Conservation (phyloP, 2,797 vertebrate species). For the Manis crassicaudata region DNA sequence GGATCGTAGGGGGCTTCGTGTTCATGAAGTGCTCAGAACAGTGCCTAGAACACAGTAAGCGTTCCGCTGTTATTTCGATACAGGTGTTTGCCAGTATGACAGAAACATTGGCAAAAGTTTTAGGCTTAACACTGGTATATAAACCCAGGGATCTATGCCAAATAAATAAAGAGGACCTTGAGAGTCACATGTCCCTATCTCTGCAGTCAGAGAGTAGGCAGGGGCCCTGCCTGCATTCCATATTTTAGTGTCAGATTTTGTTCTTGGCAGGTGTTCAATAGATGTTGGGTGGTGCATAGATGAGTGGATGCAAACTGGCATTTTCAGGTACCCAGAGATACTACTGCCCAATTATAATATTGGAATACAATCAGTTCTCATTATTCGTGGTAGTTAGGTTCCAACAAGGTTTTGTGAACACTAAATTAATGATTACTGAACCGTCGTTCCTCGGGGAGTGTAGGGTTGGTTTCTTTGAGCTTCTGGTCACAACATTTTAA, state of each 20-base stretch:
- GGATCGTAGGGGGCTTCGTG: background rate
- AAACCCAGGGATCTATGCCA: background rate
- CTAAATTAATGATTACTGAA: background rate
- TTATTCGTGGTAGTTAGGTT: background rate
- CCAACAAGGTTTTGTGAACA: fast-evolving
- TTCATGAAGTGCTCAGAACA: background rate
- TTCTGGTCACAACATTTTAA: background rate
- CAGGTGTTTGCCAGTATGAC: background rate
- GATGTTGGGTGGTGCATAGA: background rate
- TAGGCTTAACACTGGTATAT: background rate
- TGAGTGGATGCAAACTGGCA: background rate
- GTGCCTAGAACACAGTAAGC: background rate
- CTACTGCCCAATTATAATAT: background rate
- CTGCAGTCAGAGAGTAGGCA: background rate
- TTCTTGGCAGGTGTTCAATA: background rate
- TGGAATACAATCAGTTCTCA: no score
- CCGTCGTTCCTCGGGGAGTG: background rate
- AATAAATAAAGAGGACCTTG: background rate
- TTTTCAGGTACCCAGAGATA: background rate
- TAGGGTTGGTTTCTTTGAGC: background rate
- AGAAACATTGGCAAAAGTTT: background rate
- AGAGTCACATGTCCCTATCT: background rate
- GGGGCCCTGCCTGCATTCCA: background rate
- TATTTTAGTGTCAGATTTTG: background rate
- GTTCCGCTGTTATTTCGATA: background rate